phyloP scores from a whole-genome alignment of 2,113 vertebrate species.

The Macheiramphus alcinus region DNA sequence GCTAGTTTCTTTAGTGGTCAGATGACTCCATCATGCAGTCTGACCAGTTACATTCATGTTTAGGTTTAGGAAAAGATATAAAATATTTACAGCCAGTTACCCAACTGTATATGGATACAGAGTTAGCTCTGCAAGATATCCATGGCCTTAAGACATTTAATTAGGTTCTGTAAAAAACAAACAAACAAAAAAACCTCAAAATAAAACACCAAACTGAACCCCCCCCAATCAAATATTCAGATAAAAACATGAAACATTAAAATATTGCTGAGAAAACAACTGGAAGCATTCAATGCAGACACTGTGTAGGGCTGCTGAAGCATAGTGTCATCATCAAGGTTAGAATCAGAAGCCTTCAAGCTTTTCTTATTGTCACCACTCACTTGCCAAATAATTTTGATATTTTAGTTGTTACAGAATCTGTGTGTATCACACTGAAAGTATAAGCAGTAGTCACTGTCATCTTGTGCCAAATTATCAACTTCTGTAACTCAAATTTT shows the following conservation, averaged over 20 bases:
- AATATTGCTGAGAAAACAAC: neutral
- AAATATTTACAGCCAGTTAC: slow-evolving; percentile 58
- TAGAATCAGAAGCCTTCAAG: neutral
- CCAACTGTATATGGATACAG: slow-evolving; percentile 54
- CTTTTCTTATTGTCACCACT: neutral
- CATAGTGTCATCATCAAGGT: neutral
- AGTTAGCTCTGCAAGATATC: slow-evolving; percentile 58
- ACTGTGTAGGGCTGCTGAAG: neutral
- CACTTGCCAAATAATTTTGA: neutral
- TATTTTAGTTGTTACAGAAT: neutral
- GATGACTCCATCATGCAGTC: slow-evolving; percentile 38
- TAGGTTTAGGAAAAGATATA: slow-evolving; percentile 43
- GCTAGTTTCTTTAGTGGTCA: slow-evolving; percentile 41
- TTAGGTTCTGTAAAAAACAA: slow-evolving; percentile 59
- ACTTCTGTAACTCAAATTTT: neutral
- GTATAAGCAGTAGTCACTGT: neutral
- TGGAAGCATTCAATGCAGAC: neutral
- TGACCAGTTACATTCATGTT: slow-evolving; percentile 36
- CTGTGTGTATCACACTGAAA: neutral
- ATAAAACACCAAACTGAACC: neutral
- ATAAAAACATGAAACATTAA: neutral
- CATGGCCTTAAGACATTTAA: slow-evolving; percentile 58
- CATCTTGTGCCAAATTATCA: neutral
- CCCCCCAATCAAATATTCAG: neutral
- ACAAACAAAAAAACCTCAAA: slow-evolving; percentile 46